Evolutionary conservation across 2,888 invertebrate genomes (phyloP), one percentile per base, ranked within the genome.

Genomic region (Camptogramma bilineatum): DNA sequence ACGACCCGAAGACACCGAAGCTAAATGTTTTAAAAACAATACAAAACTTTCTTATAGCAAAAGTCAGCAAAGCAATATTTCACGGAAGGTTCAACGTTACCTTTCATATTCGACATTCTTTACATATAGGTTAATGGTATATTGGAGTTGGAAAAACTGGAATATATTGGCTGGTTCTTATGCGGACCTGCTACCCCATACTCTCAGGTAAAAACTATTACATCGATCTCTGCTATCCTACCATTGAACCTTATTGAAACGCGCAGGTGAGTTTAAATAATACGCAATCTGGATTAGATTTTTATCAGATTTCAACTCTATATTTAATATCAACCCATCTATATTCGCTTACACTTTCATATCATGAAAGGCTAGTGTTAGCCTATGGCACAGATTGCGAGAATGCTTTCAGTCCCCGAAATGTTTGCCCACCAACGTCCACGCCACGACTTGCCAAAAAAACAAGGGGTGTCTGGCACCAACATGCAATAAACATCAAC

Each of bases 21-120:
- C 28, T 56, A 56, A 64, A 62, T 52, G 60, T 57, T 62, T 62
- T 42, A 65, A 65, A 66, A 64, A 66, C 66, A 72, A 69, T 67
- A 68, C 68, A 68, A 70, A 66, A 70, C 52, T 69, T 70, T 67
- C 62, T 17, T 62, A 53, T 46, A 53, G 57, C 28, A 34, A 51
- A 57, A 56, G 50, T 61, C 47, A 47, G 58, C 34, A 54, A 62
- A 73, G 52, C 56, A 64, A 73, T 73, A 71, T 69, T 67, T 73
- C 66, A 70, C 56, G 44, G 62, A 50, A 54, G 10, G 34, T 13
- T 34, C 34, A 51, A 60, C 62, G 57, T 55, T 65, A 62, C 66
- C 48, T 66, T 34, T 34, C 34, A 68, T 66, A 66, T 65, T 63
- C 56, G 54, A 68, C 67, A 70, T 70, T 71, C 69, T 62, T 10